phyloP scores from a whole-genome alignment of 2,797 vertebrate genomes.

The Lepilemur septentrionalis region DNA sequence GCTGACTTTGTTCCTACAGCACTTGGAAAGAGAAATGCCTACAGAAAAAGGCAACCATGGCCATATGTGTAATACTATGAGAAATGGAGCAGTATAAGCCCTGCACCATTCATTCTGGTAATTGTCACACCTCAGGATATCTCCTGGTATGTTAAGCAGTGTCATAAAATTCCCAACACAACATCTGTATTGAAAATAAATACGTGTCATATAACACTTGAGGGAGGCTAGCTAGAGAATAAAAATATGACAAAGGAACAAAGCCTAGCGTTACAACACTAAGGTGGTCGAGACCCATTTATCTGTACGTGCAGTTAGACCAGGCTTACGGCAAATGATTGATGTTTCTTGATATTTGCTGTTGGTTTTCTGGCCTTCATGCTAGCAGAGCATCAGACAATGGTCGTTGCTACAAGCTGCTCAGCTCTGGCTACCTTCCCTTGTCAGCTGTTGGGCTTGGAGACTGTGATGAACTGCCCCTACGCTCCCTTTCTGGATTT shows the following conservation, averaged over 20 bases:
- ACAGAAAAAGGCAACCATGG: neutral
- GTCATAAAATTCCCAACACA: conserved; percentile 32
- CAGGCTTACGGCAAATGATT: neutral
- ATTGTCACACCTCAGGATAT: neutral
- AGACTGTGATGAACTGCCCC: neutral
- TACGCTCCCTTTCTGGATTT: neutral
- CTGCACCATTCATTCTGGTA: neutral
- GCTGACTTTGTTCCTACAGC: neutral
- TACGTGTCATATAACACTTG: conserved; percentile 1
- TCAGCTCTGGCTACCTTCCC: neutral
- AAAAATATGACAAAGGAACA: conserved; percentile 44
- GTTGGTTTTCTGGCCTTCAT: neutral
- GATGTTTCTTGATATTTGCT: neutral
- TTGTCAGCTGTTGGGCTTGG: neutral
- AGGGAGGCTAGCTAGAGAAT: neutral
- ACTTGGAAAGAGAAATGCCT: neutral
- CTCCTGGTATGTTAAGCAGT: neutral
- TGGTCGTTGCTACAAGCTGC: neutral
- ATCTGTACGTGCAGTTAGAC: conserved; percentile 19
- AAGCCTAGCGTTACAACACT: neutral
- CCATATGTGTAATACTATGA: neutral
- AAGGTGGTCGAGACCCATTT: neutral
- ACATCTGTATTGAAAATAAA: conserved; percentile 60
- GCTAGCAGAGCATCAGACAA: neutral
- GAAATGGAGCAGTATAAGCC: neutral